Base-by-base conservation (phyloP, 2,113 vertebrate species). In the Willisornis vidua region DNA sequence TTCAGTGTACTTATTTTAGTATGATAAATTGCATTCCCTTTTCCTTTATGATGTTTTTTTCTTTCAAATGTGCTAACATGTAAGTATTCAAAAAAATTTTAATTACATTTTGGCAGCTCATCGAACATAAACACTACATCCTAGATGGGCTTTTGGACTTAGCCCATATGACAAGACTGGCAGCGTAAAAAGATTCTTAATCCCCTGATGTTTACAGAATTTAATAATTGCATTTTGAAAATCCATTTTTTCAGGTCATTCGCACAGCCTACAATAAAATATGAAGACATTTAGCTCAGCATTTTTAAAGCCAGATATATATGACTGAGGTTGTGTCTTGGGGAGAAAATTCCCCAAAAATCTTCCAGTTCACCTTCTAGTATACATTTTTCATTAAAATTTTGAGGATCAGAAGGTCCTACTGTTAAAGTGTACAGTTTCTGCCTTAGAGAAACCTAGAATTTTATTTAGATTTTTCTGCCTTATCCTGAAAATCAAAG, bases 51-150 rank as follows among this genome's bases (percentile, higher is more conserved):
- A 65, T 72, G 23, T 94, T 96, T 49, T 84, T 84, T 94, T 71
- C 72, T 91, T 95, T 95, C 70, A 87, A 89, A 95, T 86, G 23
- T 81, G 63, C 18, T 95, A 96, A 81, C 59, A 72, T 59, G 33
- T 51, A 93, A 85, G 66, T 91, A 87, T 93, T 93, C 13, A 0
- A 94, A 94, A 93, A 92, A 96, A 51, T 29, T 57, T 78, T 92
- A 95, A 94, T 96, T 96, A 87, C 48, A 33, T 96, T 95, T 96
- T 97, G 89, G 79, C 92, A 96, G 49, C 41, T 92, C 63, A 80
- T 90, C 0, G 1, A 80, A 95, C 58, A 87, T 67, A 90, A 90
- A 81, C 72, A 87, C 7, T 80, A 35, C 51, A 82, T 66, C 43
- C 61, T 94, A 0, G 0, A 37, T 88, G 52, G 52, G 26, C 22